These are phyloP conservation scores for Taurulus bubalis DNA, from an alignment of 2,113 vertebrate genomes.

Conservation along the genomic window DNA sequence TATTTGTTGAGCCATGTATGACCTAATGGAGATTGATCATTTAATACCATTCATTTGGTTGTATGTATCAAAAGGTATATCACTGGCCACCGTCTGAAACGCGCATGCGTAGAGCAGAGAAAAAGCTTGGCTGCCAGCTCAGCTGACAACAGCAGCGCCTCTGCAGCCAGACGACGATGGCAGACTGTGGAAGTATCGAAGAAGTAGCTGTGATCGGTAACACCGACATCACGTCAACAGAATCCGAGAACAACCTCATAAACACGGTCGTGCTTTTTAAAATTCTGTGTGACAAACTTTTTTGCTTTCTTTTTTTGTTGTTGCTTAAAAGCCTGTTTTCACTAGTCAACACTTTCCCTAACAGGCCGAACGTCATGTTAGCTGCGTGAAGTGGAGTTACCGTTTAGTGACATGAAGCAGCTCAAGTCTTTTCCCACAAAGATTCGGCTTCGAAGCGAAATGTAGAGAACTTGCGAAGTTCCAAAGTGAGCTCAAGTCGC, in stretches of 20 bases:
- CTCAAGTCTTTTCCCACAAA: not conserved
- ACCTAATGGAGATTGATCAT: not conserved
- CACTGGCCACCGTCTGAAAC: too few relatives aligned
- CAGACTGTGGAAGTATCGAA: slow-evolving; percentile 70
- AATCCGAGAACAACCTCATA: slow-evolving; percentile 77
- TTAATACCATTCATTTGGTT: not conserved
- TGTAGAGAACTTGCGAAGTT: not conserved
- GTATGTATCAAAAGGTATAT: not conserved
- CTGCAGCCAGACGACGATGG: slow-evolving; percentile 62
- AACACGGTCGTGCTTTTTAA: slow-evolving; percentile 71
- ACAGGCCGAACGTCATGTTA: slow-evolving; percentile 29
- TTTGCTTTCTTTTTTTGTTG: not conserved
- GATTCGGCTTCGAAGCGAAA: not conserved
- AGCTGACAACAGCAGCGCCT: slow-evolving; percentile 65
- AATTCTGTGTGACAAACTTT: not conserved
- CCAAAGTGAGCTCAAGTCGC: not conserved
- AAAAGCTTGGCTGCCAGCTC: slow-evolving; percentile 40
- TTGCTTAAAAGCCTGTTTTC: not conserved
- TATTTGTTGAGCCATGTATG: not conserved
- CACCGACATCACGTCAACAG: slow-evolving; percentile 74
- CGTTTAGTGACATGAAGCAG: not conserved
- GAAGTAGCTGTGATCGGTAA: slow-evolving; percentile 79
- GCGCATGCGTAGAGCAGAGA: slow-evolving; percentile 63
- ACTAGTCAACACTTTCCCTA: slow-evolving; percentile 12
- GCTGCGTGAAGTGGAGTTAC: not conserved